Percentiles rank a stretch among this genome's conserved stretches.
Conservation (phyloP, 2,888 invertebrate species). For the Nowickia ferox region DNA sequence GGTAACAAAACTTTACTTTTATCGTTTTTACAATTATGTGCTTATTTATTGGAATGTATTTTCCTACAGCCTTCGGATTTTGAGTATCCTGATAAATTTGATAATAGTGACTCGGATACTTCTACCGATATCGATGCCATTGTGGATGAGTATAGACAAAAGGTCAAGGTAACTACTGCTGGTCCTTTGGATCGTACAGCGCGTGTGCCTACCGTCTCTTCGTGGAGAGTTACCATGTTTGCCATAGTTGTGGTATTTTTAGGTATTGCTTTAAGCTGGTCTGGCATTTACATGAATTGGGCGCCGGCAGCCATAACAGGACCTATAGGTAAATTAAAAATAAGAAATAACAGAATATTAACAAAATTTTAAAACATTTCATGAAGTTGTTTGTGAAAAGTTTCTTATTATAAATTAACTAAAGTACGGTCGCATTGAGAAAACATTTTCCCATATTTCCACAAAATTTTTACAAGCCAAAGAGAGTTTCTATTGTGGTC, state of each 20-base stretch:
- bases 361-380: background rate
- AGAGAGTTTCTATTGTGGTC: too few relatives aligned
- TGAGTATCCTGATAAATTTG: conserved; percentile 82
- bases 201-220: conserved; percentile 81
- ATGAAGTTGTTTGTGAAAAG: background rate
- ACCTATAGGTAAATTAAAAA: conserved; percentile 74
- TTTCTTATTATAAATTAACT: background rate
- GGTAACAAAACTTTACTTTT: conserved; percentile 71
- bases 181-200: conserved; percentile 82
- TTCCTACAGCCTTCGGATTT: conserved; percentile 79
- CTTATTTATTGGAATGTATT: background rate
- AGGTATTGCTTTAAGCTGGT: conserved; percentile 79
- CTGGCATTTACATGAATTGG: conserved; percentile 78
- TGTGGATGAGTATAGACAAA: conserved; percentile 90
- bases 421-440: too few relatives aligned
- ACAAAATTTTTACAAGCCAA: too few relatives aligned
- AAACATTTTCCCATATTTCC: too few relatives aligned
- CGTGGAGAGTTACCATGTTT: conserved; percentile 82
- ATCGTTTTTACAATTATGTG: background rate
- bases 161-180: conserved; percentile 85
- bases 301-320: conserved; percentile 79
- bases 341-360: background rate
- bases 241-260: conserved; percentile 79
- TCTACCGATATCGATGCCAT: conserved; percentile 91
- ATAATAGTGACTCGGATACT: conserved; percentile 87